Evolutionary conservation across 1,140 invertebrate genomes (phyloP), one percentile per base, ranked within the genome.

Genomic region (Apis mellifera): DNA sequence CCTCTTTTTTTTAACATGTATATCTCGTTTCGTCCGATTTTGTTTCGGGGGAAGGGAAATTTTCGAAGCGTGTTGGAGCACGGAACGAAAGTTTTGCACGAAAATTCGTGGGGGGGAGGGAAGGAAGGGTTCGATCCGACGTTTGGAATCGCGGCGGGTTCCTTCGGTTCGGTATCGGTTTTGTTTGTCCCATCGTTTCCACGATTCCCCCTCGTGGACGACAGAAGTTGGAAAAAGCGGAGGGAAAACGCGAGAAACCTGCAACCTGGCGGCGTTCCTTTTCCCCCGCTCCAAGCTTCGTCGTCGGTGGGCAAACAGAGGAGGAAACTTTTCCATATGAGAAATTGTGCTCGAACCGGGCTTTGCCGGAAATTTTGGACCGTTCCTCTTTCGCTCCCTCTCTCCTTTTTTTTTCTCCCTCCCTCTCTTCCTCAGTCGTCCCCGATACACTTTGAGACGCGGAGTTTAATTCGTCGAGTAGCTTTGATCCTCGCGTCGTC

Each of bases 291-390:
- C 19, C 19, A 62, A 62, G n/a, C n/a, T n/a, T n/a, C n/a, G n/a
- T n/a, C 13, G 42, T 72, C 68, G 50, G 26, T 23, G n/a, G 13
- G 50, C 72, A 54, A 74, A 85, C 84, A 57, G 66, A 60, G 52
- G 52, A 70, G 65, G 62, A 42, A 87, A 87, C 86, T 87, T 87
- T 85, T 86, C 79, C 78, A 87, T 87, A 85, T 78, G 80, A 79
- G 62, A 78, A 70, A 85, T 85, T 86, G 79, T 82, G 60, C 84
- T 66, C 64, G 65, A 57, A 57, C 69, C 57, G 71, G 71, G 65
- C 70, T 55, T 77, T 66, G n/a, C n/a, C 54, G 23, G 42, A 84
- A 79, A 57, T 80, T 84, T 84, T 50, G 21, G 62, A 52, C 59
- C 23, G 19, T 32, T 32, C 42, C 32, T 12, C 17, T 9, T n/a